These are phyloP conservation scores for Catharus minimus DNA, from an alignment of 2,113 vertebrate species.

Conservation along the genomic window DNA sequence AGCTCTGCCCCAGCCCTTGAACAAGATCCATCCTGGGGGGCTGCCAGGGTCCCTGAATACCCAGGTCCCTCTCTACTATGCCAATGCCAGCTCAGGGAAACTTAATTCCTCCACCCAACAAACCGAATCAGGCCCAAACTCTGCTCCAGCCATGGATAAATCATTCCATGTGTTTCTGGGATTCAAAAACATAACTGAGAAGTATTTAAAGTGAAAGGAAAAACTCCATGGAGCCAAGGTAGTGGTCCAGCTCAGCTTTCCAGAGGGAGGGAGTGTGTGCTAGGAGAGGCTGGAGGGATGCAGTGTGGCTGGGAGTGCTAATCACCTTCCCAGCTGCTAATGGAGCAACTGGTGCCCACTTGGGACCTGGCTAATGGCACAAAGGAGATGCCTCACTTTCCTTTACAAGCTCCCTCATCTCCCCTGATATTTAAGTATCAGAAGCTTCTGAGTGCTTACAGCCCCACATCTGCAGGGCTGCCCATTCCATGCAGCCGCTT, in stretches of 20 bases:
- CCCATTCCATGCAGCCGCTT: fast-evolving
- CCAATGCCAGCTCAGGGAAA: not conserved
- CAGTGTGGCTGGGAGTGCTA: not conserved
- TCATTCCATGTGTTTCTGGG: constrained; percentile 42
- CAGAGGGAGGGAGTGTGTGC: fast-evolving
- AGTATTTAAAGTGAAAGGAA: constrained; percentile 33
- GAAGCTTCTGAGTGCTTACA: fast-evolving
- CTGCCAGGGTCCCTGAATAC: not conserved
- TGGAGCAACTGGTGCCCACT: not conserved
- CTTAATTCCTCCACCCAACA: not conserved
- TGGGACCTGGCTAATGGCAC: not conserved
- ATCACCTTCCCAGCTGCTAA: not conserved
- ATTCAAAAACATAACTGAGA: not conserved
- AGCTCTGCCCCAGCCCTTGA: not conserved
- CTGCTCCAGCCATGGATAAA: not conserved
- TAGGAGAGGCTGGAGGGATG: not conserved
- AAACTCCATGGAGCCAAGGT: not conserved
- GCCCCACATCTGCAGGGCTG: fast-evolving
- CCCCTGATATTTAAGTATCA: not conserved
- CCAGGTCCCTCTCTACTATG: fast-evolving
- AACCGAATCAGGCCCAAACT: not conserved
- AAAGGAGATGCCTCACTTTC: not conserved
- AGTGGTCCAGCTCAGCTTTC: not conserved
- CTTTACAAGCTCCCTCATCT: not conserved
- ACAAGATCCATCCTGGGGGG: fast-evolving